Percentiles rank a stretch among this genome's conserved stretches.
Conservation (phyloP, 2,888 invertebrate genomes). For the Melinaea menophilus region DNA sequence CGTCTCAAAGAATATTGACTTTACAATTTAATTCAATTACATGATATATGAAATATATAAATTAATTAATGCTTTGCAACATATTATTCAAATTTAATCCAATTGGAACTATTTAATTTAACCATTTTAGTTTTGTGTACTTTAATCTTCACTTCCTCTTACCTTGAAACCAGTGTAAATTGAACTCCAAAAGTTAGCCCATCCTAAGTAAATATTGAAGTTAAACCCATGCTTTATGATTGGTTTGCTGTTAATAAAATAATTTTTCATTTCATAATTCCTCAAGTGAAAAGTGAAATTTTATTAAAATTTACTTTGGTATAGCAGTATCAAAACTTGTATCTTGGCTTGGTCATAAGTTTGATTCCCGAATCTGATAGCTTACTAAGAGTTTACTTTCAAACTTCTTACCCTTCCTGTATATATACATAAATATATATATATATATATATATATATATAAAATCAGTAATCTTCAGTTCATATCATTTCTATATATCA, state of each 20-base stretch:
- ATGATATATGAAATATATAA: not conserved
- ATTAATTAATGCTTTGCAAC: not conserved
- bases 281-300: too few relatives aligned
- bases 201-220: constrained; percentile 5
- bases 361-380: too few relatives aligned
- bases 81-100: constrained; percentile 1
- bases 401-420: too few relatives aligned
- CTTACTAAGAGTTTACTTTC: too few relatives aligned
- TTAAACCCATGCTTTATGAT: constrained; percentile 1
- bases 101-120: constrained; percentile 8
- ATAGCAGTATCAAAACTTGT: too few relatives aligned
- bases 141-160: constrained; percentile 8
- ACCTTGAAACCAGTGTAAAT: constrained; percentile 4
- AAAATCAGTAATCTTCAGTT: too few relatives aligned
- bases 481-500: too few relatives aligned
- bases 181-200: constrained; percentile 4
- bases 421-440: too few relatives aligned
- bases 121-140: constrained; percentile 14
- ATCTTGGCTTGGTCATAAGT: too few relatives aligned
- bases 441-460: too few relatives aligned
- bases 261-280: not conserved
- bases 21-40: too few relatives aligned
- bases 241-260: constrained; percentile 2
- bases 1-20: not conserved
- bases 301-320: too few relatives aligned